These are phyloP conservation scores for Calidris pygmaea DNA, from an alignment of 2,113 vertebrate species.

Conservation along the genomic window DNA sequence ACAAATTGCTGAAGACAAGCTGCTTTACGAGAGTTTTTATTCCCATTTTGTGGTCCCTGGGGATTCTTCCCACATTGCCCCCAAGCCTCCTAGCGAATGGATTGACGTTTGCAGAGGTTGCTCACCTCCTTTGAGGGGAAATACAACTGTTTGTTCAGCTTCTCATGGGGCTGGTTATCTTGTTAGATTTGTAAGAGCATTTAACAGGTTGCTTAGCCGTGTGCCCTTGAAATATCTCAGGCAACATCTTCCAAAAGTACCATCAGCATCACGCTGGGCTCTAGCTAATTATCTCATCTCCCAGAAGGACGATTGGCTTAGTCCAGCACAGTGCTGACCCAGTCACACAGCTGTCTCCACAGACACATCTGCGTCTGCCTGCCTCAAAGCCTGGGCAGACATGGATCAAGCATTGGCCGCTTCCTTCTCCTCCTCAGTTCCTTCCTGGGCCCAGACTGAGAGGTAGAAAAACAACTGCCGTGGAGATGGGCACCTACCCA, in stretches of 20 bases:
- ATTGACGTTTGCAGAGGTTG: background rate
- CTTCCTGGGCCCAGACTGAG: background rate
- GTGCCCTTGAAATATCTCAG: slow-evolving; percentile 27
- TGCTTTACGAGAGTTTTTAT: background rate
- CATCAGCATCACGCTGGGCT: background rate
- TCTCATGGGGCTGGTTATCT: slow-evolving; percentile 57
- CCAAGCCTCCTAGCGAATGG: background rate
- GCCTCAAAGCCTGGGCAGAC: background rate
- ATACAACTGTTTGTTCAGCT: slow-evolving; percentile 45
- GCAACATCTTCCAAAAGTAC: slow-evolving; percentile 24
- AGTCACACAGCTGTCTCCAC: background rate
- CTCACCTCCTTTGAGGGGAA: background rate
- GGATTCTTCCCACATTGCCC: background rate
- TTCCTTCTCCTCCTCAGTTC: background rate
- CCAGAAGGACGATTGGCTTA: background rate
- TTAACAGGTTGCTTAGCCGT: slow-evolving; percentile 39
- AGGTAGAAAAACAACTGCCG: background rate
- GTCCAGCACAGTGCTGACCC: background rate
- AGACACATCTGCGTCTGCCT: background rate
- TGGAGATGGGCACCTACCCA: background rate
- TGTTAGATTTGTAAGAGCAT: slow-evolving; percentile 46
- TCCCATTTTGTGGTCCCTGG: background rate
- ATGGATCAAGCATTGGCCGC: accelerated
- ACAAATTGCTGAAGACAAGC: background rate
- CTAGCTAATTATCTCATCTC: slow-evolving; percentile 18